Conservation (phyloP, 2,888 invertebrate genomes). For the Achlya flavicornis region DNA sequence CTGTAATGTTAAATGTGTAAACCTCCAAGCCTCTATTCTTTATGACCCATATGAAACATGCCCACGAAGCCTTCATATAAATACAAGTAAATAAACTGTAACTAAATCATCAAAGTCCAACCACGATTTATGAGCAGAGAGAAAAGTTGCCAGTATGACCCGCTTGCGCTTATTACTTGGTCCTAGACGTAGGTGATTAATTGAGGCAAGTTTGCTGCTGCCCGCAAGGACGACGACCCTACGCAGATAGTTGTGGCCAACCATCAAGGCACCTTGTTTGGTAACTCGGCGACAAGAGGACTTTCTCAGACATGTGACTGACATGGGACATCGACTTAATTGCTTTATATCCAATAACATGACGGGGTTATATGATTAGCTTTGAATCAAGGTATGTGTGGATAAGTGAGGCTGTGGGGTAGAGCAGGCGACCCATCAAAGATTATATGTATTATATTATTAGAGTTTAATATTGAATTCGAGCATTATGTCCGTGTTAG, state of each 20-base stretch:
- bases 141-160: conserved; percentile 14
- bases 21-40: no score
- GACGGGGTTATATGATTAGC: not conserved
- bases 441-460: not conserved
- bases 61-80: not conserved
- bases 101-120: not conserved
- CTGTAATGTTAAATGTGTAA: no score
- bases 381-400: not conserved
- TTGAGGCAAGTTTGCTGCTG: conserved; percentile 49
- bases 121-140: not conserved
- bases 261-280: conserved; percentile 32
- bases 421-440: not conserved
- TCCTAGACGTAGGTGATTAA: conserved; percentile 49
- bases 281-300: conserved; percentile 49
- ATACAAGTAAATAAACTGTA: not conserved
- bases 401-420: not conserved
- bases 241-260: conserved; percentile 42
- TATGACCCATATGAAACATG: not conserved
- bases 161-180: conserved; percentile 44
- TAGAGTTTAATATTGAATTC: not conserved
- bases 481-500: no score
- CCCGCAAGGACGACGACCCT: conserved; percentile 54
- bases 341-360: conserved; percentile 38
- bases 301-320: conserved; percentile 45
- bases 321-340: conserved; percentile 45